Evolutionary conservation across 2,888 invertebrate species (phyloP), one percentile per base, ranked within the genome.

Genomic region (Diabrotica balteata): DNA sequence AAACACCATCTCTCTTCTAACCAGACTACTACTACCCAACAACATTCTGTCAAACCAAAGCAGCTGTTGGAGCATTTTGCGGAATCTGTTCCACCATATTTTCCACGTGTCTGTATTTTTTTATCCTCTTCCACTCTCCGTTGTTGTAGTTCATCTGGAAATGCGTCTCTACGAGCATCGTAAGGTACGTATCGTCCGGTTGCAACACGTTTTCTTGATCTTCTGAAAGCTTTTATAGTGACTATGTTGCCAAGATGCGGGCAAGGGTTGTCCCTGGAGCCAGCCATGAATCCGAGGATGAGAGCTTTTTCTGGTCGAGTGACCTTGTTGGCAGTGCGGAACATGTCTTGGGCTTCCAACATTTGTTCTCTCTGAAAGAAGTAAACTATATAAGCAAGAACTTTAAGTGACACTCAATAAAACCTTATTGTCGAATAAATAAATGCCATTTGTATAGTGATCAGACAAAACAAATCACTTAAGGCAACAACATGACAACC

Each of bases 61-160:
- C 74, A 7, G 78, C 73, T 7, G 83, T 79, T 59, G 80, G 81
- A 32, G 82, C 76, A 70, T 78, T 82, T 63, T 80, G 80, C 44
- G 82, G 77, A 50, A 83, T 76, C 66, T 81, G 82, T 47, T 84
- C 83, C 10, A 82, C 80, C 43, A 81, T 75, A 73, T 80, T 83
- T 68, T 91, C 93, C 74, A 93, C 87, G 67, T 93, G 91, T 67
- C 94, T 87, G 83, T 92, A 93, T 80, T 97, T 97, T 84, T 96
- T 95, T 77, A 97, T 93, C 77, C 93, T 87, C 81, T 97, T 97
- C 97, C 97, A 98, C 82, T 98, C 97, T 44, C 98, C 98, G 63
- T 95, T 97, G 81, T 94, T 94, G 85, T 98, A 98, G 86, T 98
- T 98, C 95, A 98, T 95, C 84, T 98, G 96, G 90, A 98, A 98